Conservation (phyloP, 2,888 invertebrate genomes). For the Gastrophysa polygoni region DNA sequence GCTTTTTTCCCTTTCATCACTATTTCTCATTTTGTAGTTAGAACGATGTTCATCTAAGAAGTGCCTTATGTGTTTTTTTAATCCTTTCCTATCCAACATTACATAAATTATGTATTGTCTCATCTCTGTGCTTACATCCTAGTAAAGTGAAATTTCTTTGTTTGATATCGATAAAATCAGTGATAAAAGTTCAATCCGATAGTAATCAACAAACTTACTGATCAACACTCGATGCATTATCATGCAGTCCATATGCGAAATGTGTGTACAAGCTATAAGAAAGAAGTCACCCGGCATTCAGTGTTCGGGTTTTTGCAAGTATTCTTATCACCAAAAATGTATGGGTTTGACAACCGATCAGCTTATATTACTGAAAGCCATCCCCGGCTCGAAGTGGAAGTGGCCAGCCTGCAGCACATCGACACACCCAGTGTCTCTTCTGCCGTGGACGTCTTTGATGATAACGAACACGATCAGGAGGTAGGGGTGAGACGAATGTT, state of each 20-base stretch:
- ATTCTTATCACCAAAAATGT: conserved; percentile 5
- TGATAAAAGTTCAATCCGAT: background rate
- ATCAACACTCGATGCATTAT: conserved; percentile 2
- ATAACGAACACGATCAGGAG: conserved; percentile 7
- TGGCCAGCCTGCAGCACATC: background rate
- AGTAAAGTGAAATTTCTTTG: too few species aligned
- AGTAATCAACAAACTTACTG: conserved; percentile 3
- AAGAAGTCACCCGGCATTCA: conserved; percentile 5
- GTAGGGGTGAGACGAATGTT: background rate
- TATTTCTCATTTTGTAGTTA: too few species aligned
- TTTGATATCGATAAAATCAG: too few species aligned
- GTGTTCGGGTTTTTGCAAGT: conserved; percentile 5
- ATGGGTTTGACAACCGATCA: conserved; percentile 3
- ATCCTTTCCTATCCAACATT: too few species aligned
- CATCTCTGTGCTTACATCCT: too few species aligned
- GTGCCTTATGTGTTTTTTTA: too few species aligned
- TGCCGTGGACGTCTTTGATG: conserved; percentile 4
- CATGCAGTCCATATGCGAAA: conserved; percentile 5
- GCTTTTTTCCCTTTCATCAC: too few species aligned
- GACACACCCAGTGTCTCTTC: conserved; percentile 7
- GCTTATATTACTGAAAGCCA: background rate
- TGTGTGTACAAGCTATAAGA: conserved; percentile 6
- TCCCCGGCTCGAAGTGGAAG: conserved; percentile 6
- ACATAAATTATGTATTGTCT: too few species aligned
- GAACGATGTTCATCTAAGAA: too few species aligned